These are phyloP conservation scores for Embidobia sp. DNA, from an alignment of 2,888 invertebrate genomes.

Conservation along the genomic window DNA sequence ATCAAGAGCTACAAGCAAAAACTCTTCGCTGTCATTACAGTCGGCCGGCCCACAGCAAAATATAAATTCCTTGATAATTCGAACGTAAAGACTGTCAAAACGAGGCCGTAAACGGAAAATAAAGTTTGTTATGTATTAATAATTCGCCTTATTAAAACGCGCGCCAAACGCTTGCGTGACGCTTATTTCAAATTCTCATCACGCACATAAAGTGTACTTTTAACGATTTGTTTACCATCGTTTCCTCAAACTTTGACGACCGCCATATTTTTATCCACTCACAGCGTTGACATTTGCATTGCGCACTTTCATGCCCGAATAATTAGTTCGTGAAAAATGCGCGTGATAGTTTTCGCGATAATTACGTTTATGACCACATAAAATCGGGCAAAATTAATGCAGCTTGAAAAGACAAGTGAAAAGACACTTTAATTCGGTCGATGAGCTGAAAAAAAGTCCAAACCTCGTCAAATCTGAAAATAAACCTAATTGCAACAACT, in stretches of 20 bases:
- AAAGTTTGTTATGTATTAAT: constrained; percentile 40
- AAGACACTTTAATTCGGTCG: too few species aligned
- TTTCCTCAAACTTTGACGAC: constrained; percentile 23
- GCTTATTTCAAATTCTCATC: constrained; percentile 28
- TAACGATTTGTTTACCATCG: constrained; percentile 43
- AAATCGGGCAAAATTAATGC: constrained; percentile 21
- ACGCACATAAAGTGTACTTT: constrained; percentile 31
- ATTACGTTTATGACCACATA: constrained; percentile 22
- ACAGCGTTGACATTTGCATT: constrained; percentile 31
- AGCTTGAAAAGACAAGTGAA: constrained; percentile 2
- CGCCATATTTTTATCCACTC: constrained; percentile 36
- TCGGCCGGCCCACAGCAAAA: constrained; percentile 16
- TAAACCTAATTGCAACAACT: too few species aligned
- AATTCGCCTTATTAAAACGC: constrained; percentile 33
- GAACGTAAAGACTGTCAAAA: constrained; percentile 22
- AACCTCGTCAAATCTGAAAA: too few species aligned
- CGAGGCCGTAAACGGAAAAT: constrained; percentile 32
- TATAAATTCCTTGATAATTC: constrained; percentile 34
- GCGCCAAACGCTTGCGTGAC: constrained; percentile 16
- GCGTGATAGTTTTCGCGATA: constrained; percentile 18
- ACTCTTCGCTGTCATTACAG: constrained; percentile 38
- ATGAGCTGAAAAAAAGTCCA: too few species aligned
- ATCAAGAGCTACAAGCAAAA: constrained; percentile 37
- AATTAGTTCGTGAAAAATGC: constrained; percentile 14
- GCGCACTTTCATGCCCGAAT: constrained; percentile 6